These are phyloP conservation scores for Bufotes viridis DNA, from an alignment of 2,797 vertebrate genomes.

Conservation along the genomic window DNA sequence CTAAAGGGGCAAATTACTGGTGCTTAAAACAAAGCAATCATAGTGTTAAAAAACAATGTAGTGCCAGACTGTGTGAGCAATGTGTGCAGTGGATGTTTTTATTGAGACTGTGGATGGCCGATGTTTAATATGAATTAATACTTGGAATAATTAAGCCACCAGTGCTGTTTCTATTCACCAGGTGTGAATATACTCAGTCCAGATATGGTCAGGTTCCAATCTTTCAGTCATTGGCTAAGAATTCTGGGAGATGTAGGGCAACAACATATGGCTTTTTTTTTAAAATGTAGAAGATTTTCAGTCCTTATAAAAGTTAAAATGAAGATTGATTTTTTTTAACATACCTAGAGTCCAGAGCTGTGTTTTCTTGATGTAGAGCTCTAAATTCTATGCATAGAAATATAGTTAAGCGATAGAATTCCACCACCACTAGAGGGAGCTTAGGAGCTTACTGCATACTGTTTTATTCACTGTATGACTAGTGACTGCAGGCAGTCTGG, in stretches of 20 bases:
- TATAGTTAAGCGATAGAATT: too few relatives aligned
- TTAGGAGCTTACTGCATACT: too few relatives aligned
- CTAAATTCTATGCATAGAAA: too few relatives aligned
- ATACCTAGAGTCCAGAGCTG: too few relatives aligned
- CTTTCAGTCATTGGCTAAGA: not conserved
- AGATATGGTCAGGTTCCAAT: not conserved
- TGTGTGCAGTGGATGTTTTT: constrained; percentile 52
- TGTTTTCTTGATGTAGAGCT: too few relatives aligned
- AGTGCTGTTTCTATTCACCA: constrained; percentile 44
- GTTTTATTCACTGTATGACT: too few relatives aligned
- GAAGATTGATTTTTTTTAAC: not conserved
- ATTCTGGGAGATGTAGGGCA: constrained; percentile 12
- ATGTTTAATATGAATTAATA: constrained; percentile 51
- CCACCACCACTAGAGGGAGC: too few relatives aligned
- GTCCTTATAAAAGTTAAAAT: not conserved
- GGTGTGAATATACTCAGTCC: constrained; percentile 27
- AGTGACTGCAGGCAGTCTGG: too few relatives aligned
- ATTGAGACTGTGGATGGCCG: constrained; percentile 51
- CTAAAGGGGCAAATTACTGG: constrained; percentile 61
- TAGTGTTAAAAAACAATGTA: constrained; percentile 56
- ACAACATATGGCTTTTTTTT: not conserved
- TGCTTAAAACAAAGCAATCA: constrained; percentile 58
- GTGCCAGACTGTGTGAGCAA: constrained; percentile 49
- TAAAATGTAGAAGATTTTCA: not conserved
- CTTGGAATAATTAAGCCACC: constrained; percentile 42